A percentile compares a stretch with the other conserved stretches of the same genome.
Evolutionary conservation across 2,888 invertebrate species (phyloP).

Genomic region (Callyntrura sp.): DNA sequence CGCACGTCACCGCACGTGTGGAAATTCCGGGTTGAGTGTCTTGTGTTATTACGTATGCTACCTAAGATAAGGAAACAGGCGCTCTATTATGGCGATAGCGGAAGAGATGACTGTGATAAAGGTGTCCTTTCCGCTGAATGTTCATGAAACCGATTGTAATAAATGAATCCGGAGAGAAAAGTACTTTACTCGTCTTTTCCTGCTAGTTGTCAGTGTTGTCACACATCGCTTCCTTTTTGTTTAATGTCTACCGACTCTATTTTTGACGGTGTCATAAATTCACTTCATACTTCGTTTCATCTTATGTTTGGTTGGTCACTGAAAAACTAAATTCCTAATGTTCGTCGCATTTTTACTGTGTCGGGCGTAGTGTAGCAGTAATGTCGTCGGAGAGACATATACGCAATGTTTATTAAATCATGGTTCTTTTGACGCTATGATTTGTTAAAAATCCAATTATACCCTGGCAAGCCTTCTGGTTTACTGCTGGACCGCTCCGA

Average conservation of each 20-base stretch:
- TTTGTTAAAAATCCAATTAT: too few species aligned
- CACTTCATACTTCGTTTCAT: too few species aligned
- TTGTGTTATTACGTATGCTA: too few species aligned
- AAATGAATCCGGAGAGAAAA: constrained; percentile 37
- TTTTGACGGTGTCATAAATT: not conserved
- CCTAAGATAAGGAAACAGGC: not conserved
- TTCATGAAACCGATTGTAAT: constrained; percentile 32
- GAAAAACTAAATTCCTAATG: too few species aligned
- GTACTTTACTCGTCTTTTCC: not conserved
- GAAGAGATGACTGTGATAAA: constrained; percentile 11
- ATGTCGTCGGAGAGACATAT: too few species aligned
- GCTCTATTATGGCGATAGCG: not conserved
- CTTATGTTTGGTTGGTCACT: too few species aligned
- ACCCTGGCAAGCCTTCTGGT: too few species aligned
- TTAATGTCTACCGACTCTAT: not conserved
- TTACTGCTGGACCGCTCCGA: too few species aligned
- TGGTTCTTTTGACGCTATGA: too few species aligned
- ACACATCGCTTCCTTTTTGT: not conserved
- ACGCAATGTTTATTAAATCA: too few species aligned
- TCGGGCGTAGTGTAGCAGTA: too few species aligned
- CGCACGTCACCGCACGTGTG: not conserved
- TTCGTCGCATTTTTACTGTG: too few species aligned
- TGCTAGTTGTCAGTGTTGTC: not conserved
- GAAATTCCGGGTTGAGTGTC: not conserved
- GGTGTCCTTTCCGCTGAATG: not conserved